Conservation (phyloP, 2,797 vertebrate species). For the Yasuhikotakia modesta region DNA sequence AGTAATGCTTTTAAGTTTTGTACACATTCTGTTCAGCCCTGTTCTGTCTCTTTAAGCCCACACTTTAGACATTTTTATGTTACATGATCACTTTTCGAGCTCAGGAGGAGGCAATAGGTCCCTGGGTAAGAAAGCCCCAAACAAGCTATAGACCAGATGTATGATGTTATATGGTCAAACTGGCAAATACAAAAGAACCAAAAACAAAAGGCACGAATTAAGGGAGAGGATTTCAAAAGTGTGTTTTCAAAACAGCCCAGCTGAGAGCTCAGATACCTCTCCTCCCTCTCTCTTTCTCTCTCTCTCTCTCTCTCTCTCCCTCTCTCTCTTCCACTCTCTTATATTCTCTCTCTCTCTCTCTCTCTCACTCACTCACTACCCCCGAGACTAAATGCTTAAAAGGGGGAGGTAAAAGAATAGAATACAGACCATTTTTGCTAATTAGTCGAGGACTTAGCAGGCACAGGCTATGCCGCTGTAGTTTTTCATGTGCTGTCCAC, state of each 20-base stretch:
- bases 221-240: slow-evolving; percentile 92
- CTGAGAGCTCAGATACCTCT: slow-evolving; percentile 89
- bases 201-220: slow-evolving; percentile 98
- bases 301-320: slow-evolving; percentile 63
- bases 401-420: slow-evolving; percentile 71
- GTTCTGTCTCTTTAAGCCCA: slow-evolving; percentile 73
- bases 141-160: slow-evolving; percentile 98
- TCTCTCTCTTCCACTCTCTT: slow-evolving; percentile 61
- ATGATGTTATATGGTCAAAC: slow-evolving; percentile 99
- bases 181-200: slow-evolving; percentile 94
- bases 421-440: slow-evolving; percentile 94
- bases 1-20: slow-evolving; percentile 49
- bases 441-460: slow-evolving; percentile 93
- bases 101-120: slow-evolving; percentile 86
- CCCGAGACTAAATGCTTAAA: slow-evolving; percentile 86
- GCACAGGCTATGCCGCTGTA: slow-evolving; percentile 82
- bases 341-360: slow-evolving; percentile 53
- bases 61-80: slow-evolving; percentile 88
- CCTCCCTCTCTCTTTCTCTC: slow-evolving; percentile 72
- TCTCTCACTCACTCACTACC: slow-evolving; percentile 58
- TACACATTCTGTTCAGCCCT: slow-evolving; percentile 66
- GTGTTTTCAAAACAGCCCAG: slow-evolving; percentile 99
- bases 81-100: slow-evolving; percentile 85
- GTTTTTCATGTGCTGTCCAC: slow-evolving; percentile 83
- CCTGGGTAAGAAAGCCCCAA: slow-evolving; percentile 89